Percentiles rank a stretch among this genome's conserved stretches.
Evolutionary conservation across 2,113 vertebrate genomes (phyloP).

Genomic region (Grus americana): DNA sequence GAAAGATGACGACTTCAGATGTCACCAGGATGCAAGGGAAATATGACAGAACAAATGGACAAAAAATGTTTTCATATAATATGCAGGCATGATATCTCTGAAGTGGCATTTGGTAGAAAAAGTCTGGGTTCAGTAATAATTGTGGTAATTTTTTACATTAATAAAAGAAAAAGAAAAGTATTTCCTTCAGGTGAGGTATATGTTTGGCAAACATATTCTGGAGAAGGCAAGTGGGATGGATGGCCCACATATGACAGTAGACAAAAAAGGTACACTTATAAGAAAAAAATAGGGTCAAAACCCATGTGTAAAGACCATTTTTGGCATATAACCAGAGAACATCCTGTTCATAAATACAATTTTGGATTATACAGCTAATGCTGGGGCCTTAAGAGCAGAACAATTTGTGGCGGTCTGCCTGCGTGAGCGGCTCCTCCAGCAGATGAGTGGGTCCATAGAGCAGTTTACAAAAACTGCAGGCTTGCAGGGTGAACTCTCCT

Average conservation of each 20-base stretch:
- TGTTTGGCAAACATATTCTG: neutral
- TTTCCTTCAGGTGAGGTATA: neutral
- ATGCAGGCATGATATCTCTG: neutral
- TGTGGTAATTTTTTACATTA: neutral
- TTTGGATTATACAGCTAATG: neutral
- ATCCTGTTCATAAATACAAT: neutral
- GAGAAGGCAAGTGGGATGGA: neutral
- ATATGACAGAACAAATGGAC: neutral
- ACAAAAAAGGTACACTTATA: neutral
- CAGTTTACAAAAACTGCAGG: rapidly evolving
- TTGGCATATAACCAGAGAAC: neutral
- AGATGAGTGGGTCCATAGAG: neutral
- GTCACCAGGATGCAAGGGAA: neutral
- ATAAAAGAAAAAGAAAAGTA: too few species aligned
- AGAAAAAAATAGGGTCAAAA: neutral
- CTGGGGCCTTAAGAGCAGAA: neutral
- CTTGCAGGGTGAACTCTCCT: neutral
- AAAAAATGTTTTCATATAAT: neutral
- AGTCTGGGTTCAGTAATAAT: neutral
- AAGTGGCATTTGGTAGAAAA: neutral
- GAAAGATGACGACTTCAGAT: neutral
- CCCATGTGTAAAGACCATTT: neutral
- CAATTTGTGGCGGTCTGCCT: too few species aligned
- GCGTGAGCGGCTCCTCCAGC: neutral
- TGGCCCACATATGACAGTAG: neutral